Evolutionary conservation across 2,888 invertebrate genomes (phyloP), one percentile per base, ranked within the genome.

Genomic region (Pseudeuparius sepicola): DNA sequence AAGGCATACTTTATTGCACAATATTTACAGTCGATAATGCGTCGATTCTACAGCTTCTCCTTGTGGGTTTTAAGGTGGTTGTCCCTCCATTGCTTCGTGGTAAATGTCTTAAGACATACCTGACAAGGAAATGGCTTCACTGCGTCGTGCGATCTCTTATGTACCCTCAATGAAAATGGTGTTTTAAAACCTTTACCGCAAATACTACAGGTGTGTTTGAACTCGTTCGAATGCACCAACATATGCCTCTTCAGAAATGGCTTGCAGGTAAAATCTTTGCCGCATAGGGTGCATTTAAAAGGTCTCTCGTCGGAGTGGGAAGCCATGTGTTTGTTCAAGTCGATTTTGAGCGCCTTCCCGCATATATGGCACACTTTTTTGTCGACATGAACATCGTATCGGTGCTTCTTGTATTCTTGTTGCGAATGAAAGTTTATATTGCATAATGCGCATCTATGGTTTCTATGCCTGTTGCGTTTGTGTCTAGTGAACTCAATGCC

Each of bases 151-250:
- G 26, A 40, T 5, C 45, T 32, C 39, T 36, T 42, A 28, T 50
- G 51, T 12, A 49, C 47, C 33, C 42, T 41, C 36, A 65, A 49
- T 43, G 62, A 61, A 31, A 60, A 57, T n/a, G 57, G 55, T 2
- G 58, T 57, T 36, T 62, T 61, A 37, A 71, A 71, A 1, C 51
- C 56, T 45, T 65, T 69, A n/a, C 62, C 56, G 43, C 73, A 72
- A 1, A 66, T 45, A 4, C 59, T 50, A 39, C 72, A 72, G 12
- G 53, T 54, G 9, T 59, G 58, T 15, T 56, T 64, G 37, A 29
- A 31, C 36, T 66, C 65, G 1, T 65, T 64, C 2, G 61, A 62
- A 36, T 67, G 67, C 13, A 66, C 64, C 12, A 64, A 54, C 17
- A 62, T 45, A 40, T 68, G 68, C 29, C 63, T 61, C 42, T 65